Evolutionary conservation across 2,888 invertebrate genomes (phyloP), one percentile per base, ranked within the genome.

Genomic region (Macaria notata): DNA sequence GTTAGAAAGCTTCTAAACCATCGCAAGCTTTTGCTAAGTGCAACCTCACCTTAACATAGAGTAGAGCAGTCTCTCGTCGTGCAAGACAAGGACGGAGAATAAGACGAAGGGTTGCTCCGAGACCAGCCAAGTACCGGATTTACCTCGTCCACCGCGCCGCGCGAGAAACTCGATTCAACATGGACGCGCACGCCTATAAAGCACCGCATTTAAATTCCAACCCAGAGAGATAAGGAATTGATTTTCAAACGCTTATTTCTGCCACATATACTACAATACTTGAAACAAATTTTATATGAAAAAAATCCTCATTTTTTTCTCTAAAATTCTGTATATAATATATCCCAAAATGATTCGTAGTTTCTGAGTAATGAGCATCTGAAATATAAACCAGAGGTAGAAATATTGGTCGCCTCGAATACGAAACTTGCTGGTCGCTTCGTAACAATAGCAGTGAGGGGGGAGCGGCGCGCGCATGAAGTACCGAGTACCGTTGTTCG

Each of bases 91-190:
- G 92, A 92, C 78, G 80, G 90, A 85, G 88, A 89, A 91, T 88
- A 92, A 92, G 92, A 92, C 92, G 92, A 92, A 92, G 92, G 92
- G 92, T 92, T 92, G 92, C 89, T 90, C 83, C 70, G 91, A 91
- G 92, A 91, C 91, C 79, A 72, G 75, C 62, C 79, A 88, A 88
- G 91, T 80, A 88, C 69, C 68, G 79, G 75, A 79, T 88, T 89
- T 81, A 79, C 71, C 66, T 64, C 63, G 66, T 54, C 74, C 54
- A 60, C 66, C 63, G 69, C 65, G 69, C 69, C 69, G 68, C 66
- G 45, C 58, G 64, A 72, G 72, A 80, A 86, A 88, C 79, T 73
- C 81, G 62, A 71, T 86, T 68, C 85, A 79, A 83, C 79, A 86
- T 92, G 75, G 76, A 68, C 88, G 82, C 68, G 84, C 84, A 75